Conservation (phyloP, 2,113 vertebrate species). For the Phoenicopterus ruber region DNA sequence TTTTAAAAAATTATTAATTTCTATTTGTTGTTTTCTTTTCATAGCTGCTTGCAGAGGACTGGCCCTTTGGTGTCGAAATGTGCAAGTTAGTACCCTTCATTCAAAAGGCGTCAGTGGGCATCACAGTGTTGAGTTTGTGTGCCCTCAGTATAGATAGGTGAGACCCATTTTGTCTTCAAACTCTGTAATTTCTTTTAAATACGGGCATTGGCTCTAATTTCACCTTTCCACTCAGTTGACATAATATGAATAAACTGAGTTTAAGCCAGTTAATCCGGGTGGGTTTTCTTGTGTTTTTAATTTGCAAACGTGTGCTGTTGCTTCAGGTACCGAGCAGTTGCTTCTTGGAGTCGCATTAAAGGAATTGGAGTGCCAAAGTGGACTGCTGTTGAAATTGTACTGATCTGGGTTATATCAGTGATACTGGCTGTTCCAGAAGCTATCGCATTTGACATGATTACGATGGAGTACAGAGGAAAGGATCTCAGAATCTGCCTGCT, state of each 20-base stretch:
- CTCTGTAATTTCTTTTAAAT: not conserved
- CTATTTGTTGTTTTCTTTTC: conserved; percentile 21
- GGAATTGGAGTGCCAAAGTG: conserved; percentile 83
- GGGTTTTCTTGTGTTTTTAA: not conserved
- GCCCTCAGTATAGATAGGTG: conserved; percentile 93
- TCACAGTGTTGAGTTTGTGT: conserved; percentile 91
- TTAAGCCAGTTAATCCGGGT: not conserved
- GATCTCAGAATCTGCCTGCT: conserved; percentile 84
- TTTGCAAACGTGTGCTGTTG: not conserved
- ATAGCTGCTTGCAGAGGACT: conserved; percentile 89
- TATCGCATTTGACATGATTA: conserved; percentile 87
- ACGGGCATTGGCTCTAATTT: not conserved
- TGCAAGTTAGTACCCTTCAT: conserved; percentile 94
- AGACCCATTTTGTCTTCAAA: not conserved
- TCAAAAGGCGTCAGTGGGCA: conserved; percentile 91
- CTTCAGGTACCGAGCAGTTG: conserved; percentile 87
- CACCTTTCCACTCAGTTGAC: not conserved
- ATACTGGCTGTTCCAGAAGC: conserved; percentile 88
- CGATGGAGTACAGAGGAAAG: conserved; percentile 81
- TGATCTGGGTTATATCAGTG: conserved; percentile 89
- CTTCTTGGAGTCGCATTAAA: conserved; percentile 89
- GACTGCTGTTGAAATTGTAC: conserved; percentile 85
- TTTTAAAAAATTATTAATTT: not conserved
- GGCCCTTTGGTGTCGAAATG: conserved; percentile 88
- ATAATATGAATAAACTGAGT: not conserved